phyloP scores from a whole-genome alignment of 2,888 invertebrate species.

The Antitype chi region DNA sequence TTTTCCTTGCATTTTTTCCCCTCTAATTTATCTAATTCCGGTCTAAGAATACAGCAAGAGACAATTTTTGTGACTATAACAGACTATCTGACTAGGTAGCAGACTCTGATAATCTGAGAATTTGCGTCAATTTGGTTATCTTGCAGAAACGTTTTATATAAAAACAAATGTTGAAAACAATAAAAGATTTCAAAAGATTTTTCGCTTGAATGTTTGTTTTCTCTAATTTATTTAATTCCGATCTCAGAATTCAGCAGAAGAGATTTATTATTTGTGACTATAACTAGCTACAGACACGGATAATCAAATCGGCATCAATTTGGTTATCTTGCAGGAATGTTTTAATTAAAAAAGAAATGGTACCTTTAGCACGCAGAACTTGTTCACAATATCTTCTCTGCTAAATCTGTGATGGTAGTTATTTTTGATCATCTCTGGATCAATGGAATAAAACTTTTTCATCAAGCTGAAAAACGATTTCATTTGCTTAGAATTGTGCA shows the following conservation, averaged over 20 bases:
- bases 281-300: neutral
- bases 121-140: slow-evolving; percentile 7
- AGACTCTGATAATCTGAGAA: neutral
- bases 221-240: neutral
- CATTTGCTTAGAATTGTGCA: neutral
- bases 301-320: slow-evolving; percentile 1
- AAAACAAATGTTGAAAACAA: too few species aligned
- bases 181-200: too few species aligned
- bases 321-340: neutral
- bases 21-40: neutral
- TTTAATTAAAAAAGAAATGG: neutral
- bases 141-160: neutral
- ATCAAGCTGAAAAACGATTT: slow-evolving; percentile 84
- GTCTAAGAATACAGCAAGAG: neutral
- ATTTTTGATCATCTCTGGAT: slow-evolving; percentile 81
- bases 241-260: neutral
- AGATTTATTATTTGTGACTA: neutral
- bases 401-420: slow-evolving; percentile 89
- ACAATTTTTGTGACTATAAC: neutral
- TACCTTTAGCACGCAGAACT: slow-evolving; percentile 93
- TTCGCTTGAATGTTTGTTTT: neutral
- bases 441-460: slow-evolving; percentile 90
- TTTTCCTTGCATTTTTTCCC: neutral
- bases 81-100: neutral
- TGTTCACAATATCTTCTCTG: slow-evolving; percentile 88